Evolutionary conservation across 2,888 invertebrate genomes (phyloP), one percentile per base, ranked within the genome.

Genomic region (Ceratothoa steindachneri): DNA sequence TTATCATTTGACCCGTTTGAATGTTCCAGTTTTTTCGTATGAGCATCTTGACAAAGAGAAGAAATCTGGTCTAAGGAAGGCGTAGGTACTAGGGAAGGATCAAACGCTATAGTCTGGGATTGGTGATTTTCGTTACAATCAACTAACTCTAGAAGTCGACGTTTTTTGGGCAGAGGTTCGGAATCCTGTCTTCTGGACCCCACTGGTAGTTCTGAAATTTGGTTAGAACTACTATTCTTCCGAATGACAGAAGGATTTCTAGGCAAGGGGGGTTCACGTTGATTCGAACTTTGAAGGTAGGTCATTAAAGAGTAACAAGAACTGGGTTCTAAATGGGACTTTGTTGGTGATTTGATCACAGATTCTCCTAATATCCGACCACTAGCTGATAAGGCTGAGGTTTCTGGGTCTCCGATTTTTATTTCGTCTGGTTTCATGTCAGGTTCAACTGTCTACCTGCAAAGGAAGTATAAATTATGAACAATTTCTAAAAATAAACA

Each of bases 171-270:
- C 22, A 60, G 27, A 2, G 60, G 60, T 24, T 60, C 60, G 12
- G 27, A 60, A 3, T 60, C 60, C 60, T 60, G 60, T 24, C 60
- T 15, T 1, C 24, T 7, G 22, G 27, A 60, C 1, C 22, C 22
- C 12, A 60, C 60, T 19, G 19, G 15, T 12, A 24, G 12, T 12
- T 24, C 19, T 12, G 19, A 12, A 24, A 12, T 24, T 12, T 24
- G 27, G 60, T 24, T 22, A 15, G 60, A 60, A 12, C 24, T n/a
- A 60, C 22, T 60, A 60, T 60, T 60, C 24, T 60, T 60, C 24
- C 60, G n/a, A 7, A 60, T 60, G 22, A 60, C 60, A 24, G 22
- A 60, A 60, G 55, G 55, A 55, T 55, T 55, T 55, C 55, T 12
- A 55, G 55, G 19, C 5, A 41, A 9, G 41, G 41, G 5, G 41